Conservation (phyloP, 2,113 vertebrate genomes). For the Gracilinanus agilis region DNA sequence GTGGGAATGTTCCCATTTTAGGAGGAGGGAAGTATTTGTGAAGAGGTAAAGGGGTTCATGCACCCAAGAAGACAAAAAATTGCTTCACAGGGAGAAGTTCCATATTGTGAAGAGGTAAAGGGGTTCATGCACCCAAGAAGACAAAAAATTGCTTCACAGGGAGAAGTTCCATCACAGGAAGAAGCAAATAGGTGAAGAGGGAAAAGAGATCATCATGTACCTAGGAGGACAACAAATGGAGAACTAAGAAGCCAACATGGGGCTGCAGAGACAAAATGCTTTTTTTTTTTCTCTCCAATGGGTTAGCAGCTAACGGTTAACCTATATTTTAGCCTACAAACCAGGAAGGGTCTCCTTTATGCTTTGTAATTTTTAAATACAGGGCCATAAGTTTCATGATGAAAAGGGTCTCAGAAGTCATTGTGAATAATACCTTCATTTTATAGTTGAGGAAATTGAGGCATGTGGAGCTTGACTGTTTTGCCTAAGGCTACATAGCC, state of each 20-base stretch:
- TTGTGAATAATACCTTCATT: background rate
- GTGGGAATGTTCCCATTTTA: background rate
- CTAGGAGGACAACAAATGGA: conserved; percentile 26
- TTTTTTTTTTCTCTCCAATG: conserved; percentile 27
- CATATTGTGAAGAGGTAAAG: background rate
- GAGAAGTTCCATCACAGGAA: background rate
- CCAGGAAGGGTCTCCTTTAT: background rate
- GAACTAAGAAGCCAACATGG: conserved; percentile 24
- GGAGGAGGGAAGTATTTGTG: background rate
- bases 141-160: background rate
- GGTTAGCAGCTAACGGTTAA: too few species aligned
- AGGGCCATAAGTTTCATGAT: background rate
- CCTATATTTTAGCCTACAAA: conserved; percentile 41
- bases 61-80: background rate
- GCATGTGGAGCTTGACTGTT: background rate
- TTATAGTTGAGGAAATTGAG: background rate
- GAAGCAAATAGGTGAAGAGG: conserved; percentile 12
- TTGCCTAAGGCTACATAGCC: background rate
- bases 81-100: background rate
- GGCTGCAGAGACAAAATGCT: conserved; percentile 47
- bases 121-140: background rate
- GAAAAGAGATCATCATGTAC: background rate
- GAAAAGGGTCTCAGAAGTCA: background rate
- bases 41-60: too few species aligned
- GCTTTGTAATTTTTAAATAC: background rate